A percentile compares a stretch with the other conserved stretches of the same genome.
phyloP scores from a whole-genome alignment of 53 echinoderm and acorn worm species.

The Holothuria scabra region DNA sequence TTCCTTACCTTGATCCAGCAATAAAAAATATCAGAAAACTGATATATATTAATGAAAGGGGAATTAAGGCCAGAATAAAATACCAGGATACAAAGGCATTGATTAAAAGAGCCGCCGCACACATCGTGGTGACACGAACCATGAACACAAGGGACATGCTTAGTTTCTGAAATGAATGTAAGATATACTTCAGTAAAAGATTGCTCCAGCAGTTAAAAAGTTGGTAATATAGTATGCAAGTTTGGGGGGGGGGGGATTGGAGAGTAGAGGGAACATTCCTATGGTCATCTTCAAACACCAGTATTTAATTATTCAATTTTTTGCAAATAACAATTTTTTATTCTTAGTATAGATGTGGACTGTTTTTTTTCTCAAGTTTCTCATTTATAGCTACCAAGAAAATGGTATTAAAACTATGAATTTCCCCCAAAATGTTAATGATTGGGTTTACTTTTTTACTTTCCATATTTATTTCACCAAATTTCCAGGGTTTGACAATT shows the following conservation, averaged over 20 bases:
- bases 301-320: too few relatives aligned
- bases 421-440: too few relatives aligned
- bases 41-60: conserved; percentile 66
- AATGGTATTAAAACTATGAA: too few relatives aligned
- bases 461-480: too few relatives aligned
- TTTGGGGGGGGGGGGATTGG: not conserved
- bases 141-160: conserved; percentile 43
- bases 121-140: conserved; percentile 45
- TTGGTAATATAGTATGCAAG: too few relatives aligned
- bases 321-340: too few relatives aligned
- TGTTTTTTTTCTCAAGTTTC: too few relatives aligned
- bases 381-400: too few relatives aligned
- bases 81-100: conserved; percentile 72
- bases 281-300: not conserved
- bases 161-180: conserved; percentile 48
- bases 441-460: too few relatives aligned
- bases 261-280: not conserved
- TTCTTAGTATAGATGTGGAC: too few relatives aligned
- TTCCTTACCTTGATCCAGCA: conserved; percentile 68
- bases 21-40: conserved; percentile 74
- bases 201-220: not conserved
- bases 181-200: not conserved
- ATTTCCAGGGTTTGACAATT: too few relatives aligned
- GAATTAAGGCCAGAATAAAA: conserved; percentile 69
- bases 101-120: conserved; percentile 68